Base-by-base conservation (phyloP, 2,888 invertebrate species). In the Aricia artaxerxes region DNA sequence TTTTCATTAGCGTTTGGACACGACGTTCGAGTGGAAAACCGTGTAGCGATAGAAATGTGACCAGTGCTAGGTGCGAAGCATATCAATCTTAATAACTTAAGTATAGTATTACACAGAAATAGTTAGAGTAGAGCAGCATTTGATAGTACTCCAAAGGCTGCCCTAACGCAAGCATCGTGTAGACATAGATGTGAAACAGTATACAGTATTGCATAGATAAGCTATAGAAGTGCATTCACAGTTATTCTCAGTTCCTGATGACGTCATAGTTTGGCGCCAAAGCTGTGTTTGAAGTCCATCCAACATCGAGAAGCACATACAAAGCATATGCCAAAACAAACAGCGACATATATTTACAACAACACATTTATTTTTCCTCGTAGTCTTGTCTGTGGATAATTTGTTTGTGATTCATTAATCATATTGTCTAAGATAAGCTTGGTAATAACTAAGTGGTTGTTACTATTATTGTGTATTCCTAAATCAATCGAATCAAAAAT, bases 241-340 rank as follows among this genome's bases (percentile, higher is more conserved):
- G 85, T 81, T 84, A 88, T 90, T 89, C 90, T 75, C 79, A 82
- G 79, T 83, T 80, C 81, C 78, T 79, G 77, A 80, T 79, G 24
- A 79, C 73, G 73, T 72, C 44, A 69, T 31, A 72, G 57, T 76
- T 60, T 79, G 77, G 57, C 77, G 76, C 75, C 78, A 64, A 82
- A 82, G 82, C 82, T 79, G 80, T 80, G 77, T 81, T 69, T 78
- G 80, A 80, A 78, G 80, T 80, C 80, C 78, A 76, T 81, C 80
- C 77, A 79, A 83, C 82, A 84, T 79, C 79, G 81, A 83, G 77
- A 80, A 83, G 83, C 83, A 80, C 77, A 84, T 80, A 94, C 87
- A 94, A 94, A 94, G 94, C 93, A 85, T 86, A 90, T 90, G 90
- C 89, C 89, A 92, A 90, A 86, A 91, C 91, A 90, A 82, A 86